Conservation (phyloP, 2,113 vertebrate genomes). For the Diphyllodes magnificus region DNA sequence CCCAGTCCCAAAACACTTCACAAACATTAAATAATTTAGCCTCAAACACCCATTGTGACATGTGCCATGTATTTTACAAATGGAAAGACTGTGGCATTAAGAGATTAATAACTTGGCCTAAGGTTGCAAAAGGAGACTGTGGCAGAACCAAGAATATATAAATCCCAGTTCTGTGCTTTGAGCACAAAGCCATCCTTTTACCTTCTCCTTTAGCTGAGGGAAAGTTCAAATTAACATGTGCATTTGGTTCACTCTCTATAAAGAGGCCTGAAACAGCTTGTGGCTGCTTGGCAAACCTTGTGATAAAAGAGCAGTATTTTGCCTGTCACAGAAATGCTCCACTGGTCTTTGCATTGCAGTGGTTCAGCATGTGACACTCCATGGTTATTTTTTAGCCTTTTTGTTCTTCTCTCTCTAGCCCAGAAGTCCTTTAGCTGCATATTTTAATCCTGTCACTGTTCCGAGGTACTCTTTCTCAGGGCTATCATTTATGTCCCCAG, state of each 20-base stretch:
- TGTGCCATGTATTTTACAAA: neutral
- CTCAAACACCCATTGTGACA: neutral
- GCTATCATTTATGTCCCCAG: neutral
- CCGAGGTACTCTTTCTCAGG: neutral
- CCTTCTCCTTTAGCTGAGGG: neutral
- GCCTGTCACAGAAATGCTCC: neutral
- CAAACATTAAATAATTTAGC: neutral
- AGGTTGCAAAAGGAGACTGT: neutral
- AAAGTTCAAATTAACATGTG: conserved; percentile 24
- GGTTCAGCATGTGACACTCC: neutral
- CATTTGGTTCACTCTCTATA: neutral
- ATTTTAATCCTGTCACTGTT: neutral
- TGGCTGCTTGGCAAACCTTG: conserved; percentile 19
- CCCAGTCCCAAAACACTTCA: neutral
- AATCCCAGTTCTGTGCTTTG: neutral
- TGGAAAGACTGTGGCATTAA: neutral
- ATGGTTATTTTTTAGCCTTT: neutral
- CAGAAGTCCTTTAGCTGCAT: neutral
- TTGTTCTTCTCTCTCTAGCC: neutral
- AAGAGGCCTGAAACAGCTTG: conserved; percentile 1
- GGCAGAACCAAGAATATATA: neutral
- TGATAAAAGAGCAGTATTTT: conserved; percentile 1
- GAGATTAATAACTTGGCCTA: neutral
- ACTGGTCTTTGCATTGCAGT: neutral
- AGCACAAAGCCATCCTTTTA: neutral